phyloP scores from a whole-genome alignment of 2,888 invertebrate species.

The Agrochola macilenta region DNA sequence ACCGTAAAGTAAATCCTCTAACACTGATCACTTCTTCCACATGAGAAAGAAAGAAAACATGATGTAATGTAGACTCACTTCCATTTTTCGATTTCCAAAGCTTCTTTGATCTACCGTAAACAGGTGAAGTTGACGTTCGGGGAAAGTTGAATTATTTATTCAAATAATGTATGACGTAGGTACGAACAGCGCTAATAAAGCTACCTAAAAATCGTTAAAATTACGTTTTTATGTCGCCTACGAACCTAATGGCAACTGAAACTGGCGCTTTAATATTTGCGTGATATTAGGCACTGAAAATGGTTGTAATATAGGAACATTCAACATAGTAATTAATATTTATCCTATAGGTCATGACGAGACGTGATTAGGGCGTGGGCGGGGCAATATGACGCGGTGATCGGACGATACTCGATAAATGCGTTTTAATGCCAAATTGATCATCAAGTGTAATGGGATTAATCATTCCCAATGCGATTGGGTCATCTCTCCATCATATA shows the following conservation, averaged over 20 bases:
- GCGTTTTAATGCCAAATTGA: conserved; percentile 39
- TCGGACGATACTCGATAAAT: conserved; percentile 32
- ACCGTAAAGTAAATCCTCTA: neutral
- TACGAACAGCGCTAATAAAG: conserved; percentile 24
- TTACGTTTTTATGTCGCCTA: conserved; percentile 12
- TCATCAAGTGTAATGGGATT: conserved; percentile 30
- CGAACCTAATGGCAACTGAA: conserved; percentile 5
- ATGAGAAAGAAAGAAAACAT: neutral
- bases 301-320: conserved; percentile 1
- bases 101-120: conserved; percentile 15
- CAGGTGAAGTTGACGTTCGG: conserved; percentile 20
- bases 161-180: conserved; percentile 37
- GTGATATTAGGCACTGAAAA: conserved; percentile 4
- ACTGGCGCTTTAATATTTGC: neutral
- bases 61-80: neutral
- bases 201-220: conserved; percentile 28
- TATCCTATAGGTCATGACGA: conserved; percentile 33
- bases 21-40: neutral
- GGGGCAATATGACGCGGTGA: conserved; percentile 36
- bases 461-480: conserved; percentile 32
- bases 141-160: conserved; percentile 30
- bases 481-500: conserved; percentile 40
- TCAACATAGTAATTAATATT: conserved; percentile 35
- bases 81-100: neutral
- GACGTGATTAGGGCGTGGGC: conserved; percentile 41